These are phyloP conservation scores for Rutilus rutilus DNA, from an alignment of 2,113 vertebrate species.

Conservation along the genomic window DNA sequence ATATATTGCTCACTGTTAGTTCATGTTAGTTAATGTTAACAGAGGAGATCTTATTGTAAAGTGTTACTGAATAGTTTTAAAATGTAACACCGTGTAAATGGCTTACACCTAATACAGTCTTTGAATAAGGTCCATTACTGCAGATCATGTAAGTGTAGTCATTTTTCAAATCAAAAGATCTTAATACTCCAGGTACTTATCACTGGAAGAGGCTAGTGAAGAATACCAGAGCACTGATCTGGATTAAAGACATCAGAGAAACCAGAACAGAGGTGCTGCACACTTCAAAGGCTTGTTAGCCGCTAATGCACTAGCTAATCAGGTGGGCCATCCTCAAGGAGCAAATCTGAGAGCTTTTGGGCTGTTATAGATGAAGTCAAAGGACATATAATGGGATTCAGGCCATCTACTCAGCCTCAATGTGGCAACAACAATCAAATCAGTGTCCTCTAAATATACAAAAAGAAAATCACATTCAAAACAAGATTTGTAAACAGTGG, in stretches of 20 bases:
- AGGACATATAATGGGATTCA: constrained; percentile 32
- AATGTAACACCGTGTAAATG: background rate
- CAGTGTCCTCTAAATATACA: background rate
- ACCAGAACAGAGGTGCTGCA: constrained; percentile 21
- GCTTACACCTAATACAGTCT: background rate
- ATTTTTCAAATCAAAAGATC: constrained; percentile 14
- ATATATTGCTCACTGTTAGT: too few relatives aligned
- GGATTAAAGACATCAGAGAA: constrained; percentile 20
- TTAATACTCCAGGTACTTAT: constrained; percentile 5
- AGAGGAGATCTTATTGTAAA: too few relatives aligned
- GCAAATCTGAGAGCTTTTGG: constrained; percentile 26
- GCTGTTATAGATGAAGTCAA: constrained; percentile 18
- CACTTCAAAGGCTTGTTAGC: constrained; percentile 40
- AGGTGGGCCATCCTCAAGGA: background rate
- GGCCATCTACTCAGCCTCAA: background rate
- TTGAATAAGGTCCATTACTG: constrained; percentile 2
- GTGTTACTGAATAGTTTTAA: background rate
- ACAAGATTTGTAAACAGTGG: background rate
- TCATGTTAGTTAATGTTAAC: too few relatives aligned
- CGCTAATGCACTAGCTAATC: constrained; percentile 26
- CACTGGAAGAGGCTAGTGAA: background rate
- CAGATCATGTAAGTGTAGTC: background rate
- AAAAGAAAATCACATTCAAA: background rate
- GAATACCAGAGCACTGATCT: constrained; percentile 27
- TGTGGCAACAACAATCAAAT: constrained; percentile 23